Percentiles rank a stretch among this genome's conserved stretches.
phyloP scores from a whole-genome alignment of 1,140 invertebrate species.

The Prorops nasuta region DNA sequence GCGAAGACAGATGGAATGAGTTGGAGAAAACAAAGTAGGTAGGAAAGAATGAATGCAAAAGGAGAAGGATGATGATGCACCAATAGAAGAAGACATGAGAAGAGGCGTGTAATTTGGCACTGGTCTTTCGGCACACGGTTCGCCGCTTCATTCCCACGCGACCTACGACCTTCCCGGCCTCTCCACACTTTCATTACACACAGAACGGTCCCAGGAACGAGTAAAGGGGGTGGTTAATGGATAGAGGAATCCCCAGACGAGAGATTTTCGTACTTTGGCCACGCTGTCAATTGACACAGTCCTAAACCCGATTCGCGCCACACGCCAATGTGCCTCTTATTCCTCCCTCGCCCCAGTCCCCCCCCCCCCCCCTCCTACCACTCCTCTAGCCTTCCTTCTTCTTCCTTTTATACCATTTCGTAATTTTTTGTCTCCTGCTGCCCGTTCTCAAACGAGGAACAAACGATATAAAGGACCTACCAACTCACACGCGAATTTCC shows the following conservation, averaged over 20 bases:
- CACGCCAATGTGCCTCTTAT: constrained; percentile 15
- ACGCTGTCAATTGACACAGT: constrained; percentile 53
- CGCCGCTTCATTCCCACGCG: constrained; percentile 41
- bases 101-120: constrained; percentile 39
- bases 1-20: too few species aligned
- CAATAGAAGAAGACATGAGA: not conserved
- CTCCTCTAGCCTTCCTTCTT: not conserved
- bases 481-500: constrained; percentile 2
- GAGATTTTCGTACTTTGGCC: constrained; percentile 11
- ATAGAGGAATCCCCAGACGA: constrained; percentile 18
- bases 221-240: too few species aligned
- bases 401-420: constrained; percentile 8
- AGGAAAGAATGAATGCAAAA: too few species aligned
- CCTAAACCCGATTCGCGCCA: constrained; percentile 51
- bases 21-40: too few species aligned
- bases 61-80: not conserved
- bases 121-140: constrained; percentile 31
- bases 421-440: constrained; percentile 23
- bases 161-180: constrained; percentile 34
- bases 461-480: constrained; percentile 20
- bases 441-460: constrained; percentile 30
- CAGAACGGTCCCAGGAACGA: too few species aligned
- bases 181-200: too few species aligned
- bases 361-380: not conserved
- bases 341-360: not conserved